These are phyloP conservation scores for Luscinia megarhynchos DNA, from an alignment of 2,797 vertebrate species.

Conservation along the genomic window DNA sequence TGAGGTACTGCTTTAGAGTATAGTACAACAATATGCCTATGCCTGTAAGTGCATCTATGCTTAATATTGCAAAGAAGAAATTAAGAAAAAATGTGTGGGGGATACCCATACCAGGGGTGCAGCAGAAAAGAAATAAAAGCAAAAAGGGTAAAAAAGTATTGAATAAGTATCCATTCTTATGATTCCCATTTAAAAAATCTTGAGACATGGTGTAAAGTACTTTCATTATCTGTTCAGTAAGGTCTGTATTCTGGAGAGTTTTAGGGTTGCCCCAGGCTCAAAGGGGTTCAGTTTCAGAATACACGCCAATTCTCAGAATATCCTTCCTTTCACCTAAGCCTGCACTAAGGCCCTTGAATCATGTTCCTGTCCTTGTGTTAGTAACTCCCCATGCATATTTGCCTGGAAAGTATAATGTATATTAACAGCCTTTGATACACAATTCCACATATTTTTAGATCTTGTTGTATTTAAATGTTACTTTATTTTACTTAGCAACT, in stretches of 20 bases:
- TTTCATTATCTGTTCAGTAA: not conserved
- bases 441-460: not conserved
- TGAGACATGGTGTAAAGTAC: not conserved
- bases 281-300: not conserved
- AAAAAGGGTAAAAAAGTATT: not conserved
- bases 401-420: not conserved
- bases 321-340: not conserved
- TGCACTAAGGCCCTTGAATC: not conserved
- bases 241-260: not conserved
- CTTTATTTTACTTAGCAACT: not conserved
- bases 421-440: not conserved
- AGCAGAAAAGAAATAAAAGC: not conserved
- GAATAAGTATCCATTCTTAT: not conserved
- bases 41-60: not conserved
- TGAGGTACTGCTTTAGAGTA: not conserved
- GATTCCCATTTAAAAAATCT: not conserved
- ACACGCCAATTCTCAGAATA: not conserved
- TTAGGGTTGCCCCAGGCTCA: not conserved
- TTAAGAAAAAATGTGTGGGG: not conserved
- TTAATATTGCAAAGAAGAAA: not conserved
- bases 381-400: not conserved
- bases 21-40: not conserved
- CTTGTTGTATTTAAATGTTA: not conserved
- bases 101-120: not conserved
- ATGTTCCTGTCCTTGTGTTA: not conserved